Evolutionary conservation across 1,140 invertebrate species (phyloP).

Genomic region (Lanistes nyassanus): DNA sequence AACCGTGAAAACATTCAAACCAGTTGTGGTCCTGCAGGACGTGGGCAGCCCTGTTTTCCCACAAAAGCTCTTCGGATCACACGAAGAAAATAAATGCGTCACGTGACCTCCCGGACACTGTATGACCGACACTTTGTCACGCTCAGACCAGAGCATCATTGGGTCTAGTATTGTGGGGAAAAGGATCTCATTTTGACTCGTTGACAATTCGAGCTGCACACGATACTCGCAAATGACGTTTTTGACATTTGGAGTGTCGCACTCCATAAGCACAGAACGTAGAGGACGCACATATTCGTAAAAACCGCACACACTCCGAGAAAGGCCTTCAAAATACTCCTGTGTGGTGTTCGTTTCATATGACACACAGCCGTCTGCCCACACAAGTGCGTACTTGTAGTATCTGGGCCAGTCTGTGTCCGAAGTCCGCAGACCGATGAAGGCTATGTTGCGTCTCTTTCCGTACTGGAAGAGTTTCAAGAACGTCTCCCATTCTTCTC

Average conservation of each 20-base stretch:
- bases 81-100: not conserved
- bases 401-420: not conserved
- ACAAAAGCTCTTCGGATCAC: not conserved
- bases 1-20: not conserved
- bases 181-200: not conserved
- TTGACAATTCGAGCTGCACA: too few species aligned
- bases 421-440: not conserved
- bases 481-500: not conserved
- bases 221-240: not conserved
- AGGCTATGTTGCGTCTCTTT: not conserved
- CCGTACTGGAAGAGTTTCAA: not conserved
- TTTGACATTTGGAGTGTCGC: too few species aligned
- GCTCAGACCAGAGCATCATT: not conserved
- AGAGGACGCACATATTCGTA: not conserved
- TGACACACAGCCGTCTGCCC: not conserved
- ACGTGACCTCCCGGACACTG: not conserved
- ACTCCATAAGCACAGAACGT: not conserved
- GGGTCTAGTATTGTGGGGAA: not conserved
- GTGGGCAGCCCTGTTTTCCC: not conserved
- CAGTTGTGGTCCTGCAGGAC: too few species aligned
- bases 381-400: not conserved
- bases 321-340: not conserved
- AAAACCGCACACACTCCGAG: too few species aligned
- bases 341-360: not conserved
- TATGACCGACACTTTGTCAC: not conserved